A percentile compares a stretch with the other conserved stretches of the same genome.
These are phyloP conservation scores for Anser cygnoides DNA, from an alignment of 2,113 vertebrate species.

Conservation along the genomic window DNA sequence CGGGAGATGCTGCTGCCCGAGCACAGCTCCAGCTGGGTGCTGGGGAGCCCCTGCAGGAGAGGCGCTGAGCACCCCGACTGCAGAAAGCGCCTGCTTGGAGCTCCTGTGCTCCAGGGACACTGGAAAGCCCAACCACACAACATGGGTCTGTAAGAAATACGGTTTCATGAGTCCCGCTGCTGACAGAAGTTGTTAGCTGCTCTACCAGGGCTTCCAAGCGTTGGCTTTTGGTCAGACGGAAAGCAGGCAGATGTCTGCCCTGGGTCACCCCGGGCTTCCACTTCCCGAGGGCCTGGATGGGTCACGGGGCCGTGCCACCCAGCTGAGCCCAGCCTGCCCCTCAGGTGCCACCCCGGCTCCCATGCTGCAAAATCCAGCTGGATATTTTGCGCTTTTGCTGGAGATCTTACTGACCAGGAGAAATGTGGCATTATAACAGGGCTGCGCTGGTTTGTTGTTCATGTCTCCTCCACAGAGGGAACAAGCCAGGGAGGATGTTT, in stretches of 20 bases:
- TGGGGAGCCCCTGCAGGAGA: not conserved
- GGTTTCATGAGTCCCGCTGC: constrained; percentile 26
- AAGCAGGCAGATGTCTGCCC: not conserved
- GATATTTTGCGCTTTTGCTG: not conserved
- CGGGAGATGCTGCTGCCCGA: not conserved
- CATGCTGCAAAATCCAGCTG: not conserved
- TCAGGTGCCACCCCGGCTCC: not conserved
- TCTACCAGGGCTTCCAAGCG: not conserved
- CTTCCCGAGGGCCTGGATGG: not conserved
- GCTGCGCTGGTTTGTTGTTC: constrained; percentile 11
- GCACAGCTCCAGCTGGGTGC: not conserved
- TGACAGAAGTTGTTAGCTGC: constrained; percentile 23
- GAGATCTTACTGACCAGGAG: not conserved
- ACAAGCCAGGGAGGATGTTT: constrained; percentile 1
- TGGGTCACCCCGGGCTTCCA: not conserved
- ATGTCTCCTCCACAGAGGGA: not conserved
- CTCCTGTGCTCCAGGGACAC: not conserved
- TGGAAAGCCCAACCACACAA: not conserved
- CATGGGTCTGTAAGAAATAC: constrained; percentile 32
- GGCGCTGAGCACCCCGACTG: not conserved
- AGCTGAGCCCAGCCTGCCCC: not conserved
- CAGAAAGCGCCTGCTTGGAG: not conserved
- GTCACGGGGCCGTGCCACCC: not conserved
- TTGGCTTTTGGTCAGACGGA: constrained; percentile 3
- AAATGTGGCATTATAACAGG: not conserved